Base-by-base conservation (phyloP, 2,888 invertebrate species). In the Phymatocera aterrima region DNA sequence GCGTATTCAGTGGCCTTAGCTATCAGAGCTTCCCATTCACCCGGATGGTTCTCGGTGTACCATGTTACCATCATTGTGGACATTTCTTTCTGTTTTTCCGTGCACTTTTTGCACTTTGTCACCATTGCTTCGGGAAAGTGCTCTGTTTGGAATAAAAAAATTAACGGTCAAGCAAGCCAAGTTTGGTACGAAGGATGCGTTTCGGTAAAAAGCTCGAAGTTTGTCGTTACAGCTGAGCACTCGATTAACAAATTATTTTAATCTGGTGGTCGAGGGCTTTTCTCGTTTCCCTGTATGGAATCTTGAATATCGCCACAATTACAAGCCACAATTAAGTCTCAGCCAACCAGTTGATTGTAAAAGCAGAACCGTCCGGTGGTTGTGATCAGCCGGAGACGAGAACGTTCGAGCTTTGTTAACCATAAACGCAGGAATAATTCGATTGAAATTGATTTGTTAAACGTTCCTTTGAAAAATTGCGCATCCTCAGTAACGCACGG, bases 71-170 rank as follows among this genome's bases (percentile, higher is more conserved):
- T 77, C 43, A 83, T 82, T 10, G 83, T 84, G 51, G 87, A 83
- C 70, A 84, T 84, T 0, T 79, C 24, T 37, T 85, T 81, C 75
- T 87, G 88, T 46, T 82, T 87, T 0, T 83, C 83, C 0, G 88
- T 87, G 74, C 88, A 88, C 40, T 81, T 87, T 51, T 60, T 80
- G 78, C 88, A 88, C 3, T 83, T 84, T 1, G 87, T 88, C 6
- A 85, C 84, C 3, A 88, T 60, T 4, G 83, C 84, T 77, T 88
- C 88, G 5, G 88, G 84, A 10, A 87, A 83, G 18, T 80, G 80
- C 0, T 82, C 87, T 87, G 77, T 60, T 65, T 68, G 10, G 8
- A 64, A 68, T n/a, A 28, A 8, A 10, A 51, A 34, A 72, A 34
- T 48, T n/a, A 3, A 24, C 2, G 72, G 34, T 72, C 21, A 72